These are phyloP conservation scores for Chionoecetes opilio DNA, from an alignment of 1,140 invertebrate genomes.

Conservation along the genomic window DNA sequence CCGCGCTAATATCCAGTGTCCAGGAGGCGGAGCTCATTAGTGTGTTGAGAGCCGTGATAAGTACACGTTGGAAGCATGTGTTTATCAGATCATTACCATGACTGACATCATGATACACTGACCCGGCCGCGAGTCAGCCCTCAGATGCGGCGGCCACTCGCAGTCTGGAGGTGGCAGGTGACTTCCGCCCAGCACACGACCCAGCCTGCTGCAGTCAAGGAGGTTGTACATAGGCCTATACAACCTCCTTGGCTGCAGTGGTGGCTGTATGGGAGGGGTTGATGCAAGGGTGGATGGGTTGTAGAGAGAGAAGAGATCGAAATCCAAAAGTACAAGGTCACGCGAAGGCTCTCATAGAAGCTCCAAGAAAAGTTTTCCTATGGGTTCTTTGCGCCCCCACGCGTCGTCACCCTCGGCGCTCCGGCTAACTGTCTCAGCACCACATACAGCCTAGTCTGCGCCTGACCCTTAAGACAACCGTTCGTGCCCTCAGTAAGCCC, in stretches of 20 bases:
- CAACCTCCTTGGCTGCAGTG: too few relatives aligned
- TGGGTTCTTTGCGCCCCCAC: too few relatives aligned
- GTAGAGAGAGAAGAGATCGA: background rate
- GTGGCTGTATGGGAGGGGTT: background rate
- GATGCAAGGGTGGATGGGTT: background rate
- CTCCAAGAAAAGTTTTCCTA: too few relatives aligned
- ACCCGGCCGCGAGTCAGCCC: background rate
- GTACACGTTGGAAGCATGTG: background rate
- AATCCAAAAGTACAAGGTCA: too few relatives aligned
- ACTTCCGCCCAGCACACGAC: background rate
- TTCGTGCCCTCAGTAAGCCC: too few relatives aligned
- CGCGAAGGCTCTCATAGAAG: too few relatives aligned
- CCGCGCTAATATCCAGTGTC: background rate
- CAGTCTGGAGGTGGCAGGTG: background rate
- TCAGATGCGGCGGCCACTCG: background rate
- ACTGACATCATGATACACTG: background rate
- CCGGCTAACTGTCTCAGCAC: too few relatives aligned
- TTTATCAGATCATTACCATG: constrained; percentile 4
- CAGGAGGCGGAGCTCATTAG: background rate
- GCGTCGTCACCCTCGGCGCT: too few relatives aligned
- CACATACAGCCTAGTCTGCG: too few relatives aligned
- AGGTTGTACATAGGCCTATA: too few relatives aligned
- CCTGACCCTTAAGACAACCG: too few relatives aligned
- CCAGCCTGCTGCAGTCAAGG: too few relatives aligned
- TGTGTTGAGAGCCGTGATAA: background rate